phyloP scores from a whole-genome alignment of 2,888 invertebrate species.

The Aelia acuminata region DNA sequence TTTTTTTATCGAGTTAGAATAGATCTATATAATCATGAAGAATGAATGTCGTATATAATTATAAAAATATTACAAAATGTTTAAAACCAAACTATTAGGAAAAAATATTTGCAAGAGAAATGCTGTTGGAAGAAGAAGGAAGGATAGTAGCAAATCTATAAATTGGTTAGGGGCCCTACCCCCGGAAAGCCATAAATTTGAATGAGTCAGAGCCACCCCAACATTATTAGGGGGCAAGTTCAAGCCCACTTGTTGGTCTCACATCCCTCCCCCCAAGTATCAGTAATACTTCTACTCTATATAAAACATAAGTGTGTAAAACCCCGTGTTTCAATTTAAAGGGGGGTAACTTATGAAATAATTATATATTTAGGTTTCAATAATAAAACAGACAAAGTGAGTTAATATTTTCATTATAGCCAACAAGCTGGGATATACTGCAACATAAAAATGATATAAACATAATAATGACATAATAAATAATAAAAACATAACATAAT shows the following conservation, averaged over 20 bases:
- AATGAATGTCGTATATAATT: no score
- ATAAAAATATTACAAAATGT: no score
- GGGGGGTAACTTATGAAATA: not conserved
- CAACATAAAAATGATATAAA: no score
- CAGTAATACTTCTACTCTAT: not conserved
- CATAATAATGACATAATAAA: no score
- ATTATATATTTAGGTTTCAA: not conserved
- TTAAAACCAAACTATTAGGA: not conserved
- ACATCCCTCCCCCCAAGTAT: not conserved
- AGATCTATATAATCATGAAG: no score
- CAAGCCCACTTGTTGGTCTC: constrained; percentile 42
- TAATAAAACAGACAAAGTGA: not conserved
- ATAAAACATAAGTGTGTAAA: not conserved
- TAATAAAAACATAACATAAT: no score
- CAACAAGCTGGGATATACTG: no score
- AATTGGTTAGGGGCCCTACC: constrained; percentile 9
- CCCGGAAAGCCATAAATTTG: constrained; percentile 36
- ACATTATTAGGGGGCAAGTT: constrained; percentile 28
- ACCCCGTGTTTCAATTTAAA: not conserved
- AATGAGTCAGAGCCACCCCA: constrained; percentile 41
- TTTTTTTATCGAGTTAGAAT: no score
- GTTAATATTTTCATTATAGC: no score
- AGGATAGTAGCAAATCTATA: constrained; percentile 29
- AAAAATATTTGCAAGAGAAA: not conserved
- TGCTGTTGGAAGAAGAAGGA: not conserved